These are phyloP conservation scores for Ruditapes philippinarum DNA, from an alignment of 1,140 invertebrate genomes.

Conservation along the genomic window DNA sequence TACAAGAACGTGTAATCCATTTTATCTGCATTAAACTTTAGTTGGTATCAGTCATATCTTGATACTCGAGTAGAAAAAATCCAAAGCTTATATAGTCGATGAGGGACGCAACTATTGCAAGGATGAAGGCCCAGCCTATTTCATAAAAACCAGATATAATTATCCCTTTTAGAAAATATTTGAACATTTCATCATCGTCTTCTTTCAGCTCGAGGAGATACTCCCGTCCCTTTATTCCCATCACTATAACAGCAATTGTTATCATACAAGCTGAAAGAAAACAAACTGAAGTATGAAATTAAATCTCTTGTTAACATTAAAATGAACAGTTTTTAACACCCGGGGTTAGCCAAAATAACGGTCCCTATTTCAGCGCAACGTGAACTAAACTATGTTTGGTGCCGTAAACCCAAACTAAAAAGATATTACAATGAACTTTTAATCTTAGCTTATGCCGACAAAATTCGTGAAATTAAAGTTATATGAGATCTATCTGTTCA, in stretches of 20 bases:
- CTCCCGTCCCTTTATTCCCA: conserved; percentile 62
- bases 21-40: conserved; percentile 47
- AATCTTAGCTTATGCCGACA: too few relatives aligned
- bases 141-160: conserved; percentile 50
- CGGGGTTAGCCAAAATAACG: too few relatives aligned
- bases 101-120: conserved; percentile 60
- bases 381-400: too few relatives aligned
- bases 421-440: too few relatives aligned
- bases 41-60: conserved; percentile 63
- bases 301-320: too few relatives aligned
- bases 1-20: too few relatives aligned
- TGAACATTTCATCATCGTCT: conserved; percentile 38
- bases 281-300: too few relatives aligned
- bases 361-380: too few relatives aligned
- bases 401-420: too few relatives aligned
- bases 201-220: conserved; percentile 51
- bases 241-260: conserved; percentile 61
- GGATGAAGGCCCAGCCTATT: conserved; percentile 57
- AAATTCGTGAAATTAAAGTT: too few relatives aligned
- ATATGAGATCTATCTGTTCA: too few relatives aligned
- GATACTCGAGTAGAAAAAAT: conserved; percentile 57
- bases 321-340: too few relatives aligned
- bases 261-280: conserved; percentile 62
- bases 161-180: conserved; percentile 40
- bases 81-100: conserved; percentile 54